These are phyloP conservation scores for Incurvaria masculella DNA, from an alignment of 2,888 invertebrate genomes.

Conservation along the genomic window DNA sequence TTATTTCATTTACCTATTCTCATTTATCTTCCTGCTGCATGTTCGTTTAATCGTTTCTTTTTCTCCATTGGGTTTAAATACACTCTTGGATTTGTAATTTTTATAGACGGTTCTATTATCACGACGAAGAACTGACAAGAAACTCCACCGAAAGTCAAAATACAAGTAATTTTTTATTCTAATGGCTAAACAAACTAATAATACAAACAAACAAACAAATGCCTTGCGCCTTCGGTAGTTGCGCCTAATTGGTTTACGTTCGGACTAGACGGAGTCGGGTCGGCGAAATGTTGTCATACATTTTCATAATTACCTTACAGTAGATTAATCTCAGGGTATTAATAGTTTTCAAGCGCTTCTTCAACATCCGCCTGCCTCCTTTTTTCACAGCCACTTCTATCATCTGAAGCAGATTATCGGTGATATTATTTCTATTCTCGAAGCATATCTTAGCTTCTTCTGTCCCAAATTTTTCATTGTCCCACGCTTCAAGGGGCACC, in stretches of 20 bases:
- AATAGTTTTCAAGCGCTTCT: conserved; percentile 26
- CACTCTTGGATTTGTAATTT: too few species aligned
- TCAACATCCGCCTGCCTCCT: conserved; percentile 26
- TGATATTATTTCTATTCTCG: conserved; percentile 28
- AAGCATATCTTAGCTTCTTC: conserved; percentile 39
- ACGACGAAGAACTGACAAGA: too few species aligned
- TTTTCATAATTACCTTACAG: conserved; percentile 24
- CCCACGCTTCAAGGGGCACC: conserved; percentile 35
- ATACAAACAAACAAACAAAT: conserved; percentile 1
- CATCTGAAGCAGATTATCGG: conserved; percentile 29
- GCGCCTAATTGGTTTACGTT: too few species aligned
- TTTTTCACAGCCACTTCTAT: conserved; percentile 28
- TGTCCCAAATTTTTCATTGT: conserved; percentile 33
- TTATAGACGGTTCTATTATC: too few species aligned
- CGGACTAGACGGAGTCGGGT: too few species aligned
- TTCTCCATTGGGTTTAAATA: too few species aligned
- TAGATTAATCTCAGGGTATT: conserved; percentile 32
- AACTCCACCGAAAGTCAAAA: conserved; percentile 4
- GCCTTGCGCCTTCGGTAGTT: too few species aligned
- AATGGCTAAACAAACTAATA: too few species aligned
- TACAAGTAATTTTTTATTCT: conserved; percentile 1
- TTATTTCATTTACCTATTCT: too few species aligned
- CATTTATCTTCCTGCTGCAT: too few species aligned
- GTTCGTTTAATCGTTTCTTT: too few species aligned
- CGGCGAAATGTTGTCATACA: too few species aligned